Base-by-base conservation (phyloP, 2,888 invertebrate genomes). In the Oscheius sp. region DNA sequence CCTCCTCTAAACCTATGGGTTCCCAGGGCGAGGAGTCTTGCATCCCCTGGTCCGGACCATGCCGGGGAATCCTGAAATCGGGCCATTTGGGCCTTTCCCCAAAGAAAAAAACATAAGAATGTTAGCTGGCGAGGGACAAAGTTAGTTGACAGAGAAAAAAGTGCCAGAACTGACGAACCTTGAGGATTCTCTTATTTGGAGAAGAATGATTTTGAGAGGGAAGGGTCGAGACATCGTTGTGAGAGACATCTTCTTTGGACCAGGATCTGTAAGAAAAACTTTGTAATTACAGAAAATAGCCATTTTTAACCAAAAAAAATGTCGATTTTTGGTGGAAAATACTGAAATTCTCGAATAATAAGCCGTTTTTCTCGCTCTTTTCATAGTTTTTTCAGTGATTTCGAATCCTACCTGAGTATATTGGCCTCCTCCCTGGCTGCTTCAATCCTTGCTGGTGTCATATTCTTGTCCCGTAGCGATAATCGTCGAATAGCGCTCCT, bases 401-500 rank as follows among this genome's bases (percentile, higher is more conserved):
- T 3, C 5, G 5, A 6, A 18, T 18, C 35, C 1, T 27, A 76
- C 74, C 82, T 61, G 46, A 83, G 59, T 61, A 83, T 79, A 49
- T 87, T 84, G 45, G 84, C 82, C 72, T 85, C 84, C 66, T 89
- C 88, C 64, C 84, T 76, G 45, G 85, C 83, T 6, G 88, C 87
- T 23, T 88, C 88, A 25, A 88, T 74, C 73, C 87, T 69, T 0
- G 88, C 88, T 1, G 85, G 76, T 2, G 88, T 86, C 72, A 86
- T 79, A 41, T 80, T 83, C 53, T 82, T 74, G 72, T 88, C 88
- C n/a, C 88, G 76, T 12, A 88, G 76, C 5, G 87, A 87, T 45
- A 84, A 84, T n/a, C 88, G 76, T 25, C 88, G 80, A 69, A 88
- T 88, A 45, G 88, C 85, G 25, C 87, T 87, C 21, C 88, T 78